Evolutionary conservation across 1,140 invertebrate species (phyloP).

Genomic region (Drosophila burlai): DNA sequence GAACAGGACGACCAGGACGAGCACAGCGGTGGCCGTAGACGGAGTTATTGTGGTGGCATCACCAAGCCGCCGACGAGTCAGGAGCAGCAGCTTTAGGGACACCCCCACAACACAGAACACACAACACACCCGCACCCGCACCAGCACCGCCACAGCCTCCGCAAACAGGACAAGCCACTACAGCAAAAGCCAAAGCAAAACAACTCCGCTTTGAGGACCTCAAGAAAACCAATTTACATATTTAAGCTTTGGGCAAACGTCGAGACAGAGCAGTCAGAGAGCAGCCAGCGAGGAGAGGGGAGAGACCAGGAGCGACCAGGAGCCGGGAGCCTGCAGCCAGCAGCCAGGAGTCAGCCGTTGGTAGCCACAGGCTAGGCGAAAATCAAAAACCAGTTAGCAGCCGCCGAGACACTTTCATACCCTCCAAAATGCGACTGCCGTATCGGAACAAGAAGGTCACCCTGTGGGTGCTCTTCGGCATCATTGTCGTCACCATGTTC

Average conservation of each 20-base stretch:
- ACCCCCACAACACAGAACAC: not conserved
- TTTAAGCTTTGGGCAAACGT: slow-evolving; percentile 67
- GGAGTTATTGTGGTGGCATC: slow-evolving; percentile 61
- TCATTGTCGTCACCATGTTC: slow-evolving; percentile 84
- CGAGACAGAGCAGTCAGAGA: slow-evolving; percentile 13
- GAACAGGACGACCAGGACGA: slow-evolving; percentile 32
- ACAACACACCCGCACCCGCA: not conserved
- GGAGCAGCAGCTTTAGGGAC: slow-evolving; percentile 16
- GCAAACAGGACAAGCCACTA: slow-evolving; percentile 37
- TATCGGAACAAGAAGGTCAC: slow-evolving; percentile 82
- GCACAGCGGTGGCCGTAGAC: slow-evolving; percentile 47
- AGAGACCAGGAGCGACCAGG: not conserved
- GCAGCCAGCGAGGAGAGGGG: not conserved
- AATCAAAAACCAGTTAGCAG: slow-evolving; percentile 55
- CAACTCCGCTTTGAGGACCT: slow-evolving; percentile 54
- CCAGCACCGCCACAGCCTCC: not conserved
- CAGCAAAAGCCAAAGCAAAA: slow-evolving; percentile 46
- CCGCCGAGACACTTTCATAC: slow-evolving; percentile 4
- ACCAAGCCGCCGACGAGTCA: slow-evolving; percentile 20
- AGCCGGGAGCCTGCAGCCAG: not conserved
- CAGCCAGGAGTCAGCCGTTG: not conserved
- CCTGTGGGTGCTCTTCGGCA: slow-evolving; percentile 80
- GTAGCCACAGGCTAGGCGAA: not conserved
- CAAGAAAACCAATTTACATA: slow-evolving; percentile 79
- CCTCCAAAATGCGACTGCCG: slow-evolving; percentile 74